Evolutionary conservation across 2,888 invertebrate species (phyloP).

Genomic region (Petrolisthes manimaculis): DNA sequence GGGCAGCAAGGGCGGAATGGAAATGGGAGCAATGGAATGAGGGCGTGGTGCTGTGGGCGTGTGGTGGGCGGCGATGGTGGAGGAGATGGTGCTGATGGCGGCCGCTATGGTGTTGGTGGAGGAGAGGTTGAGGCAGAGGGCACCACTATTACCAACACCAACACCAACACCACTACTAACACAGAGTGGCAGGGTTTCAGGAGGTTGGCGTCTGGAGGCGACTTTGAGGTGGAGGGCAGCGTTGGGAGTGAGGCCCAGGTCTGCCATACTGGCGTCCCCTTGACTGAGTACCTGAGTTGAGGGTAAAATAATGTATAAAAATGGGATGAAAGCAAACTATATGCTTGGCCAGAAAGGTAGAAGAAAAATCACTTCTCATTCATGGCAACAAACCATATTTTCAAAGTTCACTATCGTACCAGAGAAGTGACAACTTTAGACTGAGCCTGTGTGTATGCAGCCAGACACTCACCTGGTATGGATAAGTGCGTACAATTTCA

Average conservation of each 20-base stretch:
- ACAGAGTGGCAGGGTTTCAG: conserved; percentile 42
- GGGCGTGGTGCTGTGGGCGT: background rate
- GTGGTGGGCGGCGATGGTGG: background rate
- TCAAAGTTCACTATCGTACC: too few relatives aligned
- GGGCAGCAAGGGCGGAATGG: background rate
- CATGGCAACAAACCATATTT: too few relatives aligned
- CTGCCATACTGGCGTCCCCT: conserved; percentile 59
- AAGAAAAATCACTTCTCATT: too few relatives aligned
- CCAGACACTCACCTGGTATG: conserved; percentile 30
- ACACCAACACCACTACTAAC: background rate
- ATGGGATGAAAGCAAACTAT: background rate
- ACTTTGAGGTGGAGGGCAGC: conserved; percentile 62
- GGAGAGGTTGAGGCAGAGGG: background rate
- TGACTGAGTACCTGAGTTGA: conserved; percentile 52
- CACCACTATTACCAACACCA: too few relatives aligned
- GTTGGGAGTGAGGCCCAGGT: conserved; percentile 63
- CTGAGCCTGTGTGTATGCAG: too few relatives aligned
- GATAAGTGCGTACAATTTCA: conserved; percentile 57
- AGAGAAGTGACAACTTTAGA: background rate
- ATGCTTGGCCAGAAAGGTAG: background rate
- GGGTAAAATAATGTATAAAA: too few relatives aligned
- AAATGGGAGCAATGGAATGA: background rate
- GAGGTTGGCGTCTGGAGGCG: conserved; percentile 47
- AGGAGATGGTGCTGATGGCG: background rate
- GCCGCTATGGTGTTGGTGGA: background rate